Evolutionary conservation across 2,113 vertebrate species (phyloP).

Genomic region (Archocentrus centrarchus): DNA sequence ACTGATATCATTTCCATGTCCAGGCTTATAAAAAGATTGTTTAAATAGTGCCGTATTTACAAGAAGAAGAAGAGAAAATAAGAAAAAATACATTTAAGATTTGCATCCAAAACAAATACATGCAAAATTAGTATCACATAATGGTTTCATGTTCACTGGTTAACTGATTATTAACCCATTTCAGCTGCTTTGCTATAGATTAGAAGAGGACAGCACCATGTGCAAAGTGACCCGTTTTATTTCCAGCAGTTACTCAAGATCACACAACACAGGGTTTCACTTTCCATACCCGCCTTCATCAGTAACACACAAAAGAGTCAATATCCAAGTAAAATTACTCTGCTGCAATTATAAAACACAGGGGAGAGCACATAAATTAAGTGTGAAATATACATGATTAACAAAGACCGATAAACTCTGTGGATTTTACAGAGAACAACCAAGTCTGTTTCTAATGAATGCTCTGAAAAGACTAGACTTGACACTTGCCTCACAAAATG

Average conservation of each 20-base stretch:
- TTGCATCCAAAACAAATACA: not conserved
- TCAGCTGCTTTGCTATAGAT: not conserved
- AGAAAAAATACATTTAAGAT: not conserved
- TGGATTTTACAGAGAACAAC: not conserved
- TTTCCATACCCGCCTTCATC: not conserved
- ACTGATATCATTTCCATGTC: not conserved
- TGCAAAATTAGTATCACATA: not conserved
- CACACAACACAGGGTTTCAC: not conserved
- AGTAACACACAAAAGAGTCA: not conserved
- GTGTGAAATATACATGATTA: not conserved
- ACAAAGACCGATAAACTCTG: not conserved
- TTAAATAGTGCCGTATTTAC: not conserved
- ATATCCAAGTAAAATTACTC: not conserved
- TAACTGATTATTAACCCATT: not conserved
- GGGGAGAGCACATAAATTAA: not conserved
- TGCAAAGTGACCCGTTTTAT: not conserved
- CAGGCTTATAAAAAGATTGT: not conserved
- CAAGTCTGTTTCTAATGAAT: not conserved
- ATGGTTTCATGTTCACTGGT: not conserved
- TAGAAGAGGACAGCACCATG: not conserved
- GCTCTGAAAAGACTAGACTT: not conserved
- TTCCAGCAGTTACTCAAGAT: not conserved
- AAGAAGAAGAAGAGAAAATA: not conserved
- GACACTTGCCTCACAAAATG: not conserved
- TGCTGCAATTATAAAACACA: not conserved